A percentile compares a stretch with the other conserved stretches of the same genome.
These are phyloP conservation scores for Muscicapa striata DNA, from an alignment of 2,797 vertebrate species.

Conservation along the genomic window DNA sequence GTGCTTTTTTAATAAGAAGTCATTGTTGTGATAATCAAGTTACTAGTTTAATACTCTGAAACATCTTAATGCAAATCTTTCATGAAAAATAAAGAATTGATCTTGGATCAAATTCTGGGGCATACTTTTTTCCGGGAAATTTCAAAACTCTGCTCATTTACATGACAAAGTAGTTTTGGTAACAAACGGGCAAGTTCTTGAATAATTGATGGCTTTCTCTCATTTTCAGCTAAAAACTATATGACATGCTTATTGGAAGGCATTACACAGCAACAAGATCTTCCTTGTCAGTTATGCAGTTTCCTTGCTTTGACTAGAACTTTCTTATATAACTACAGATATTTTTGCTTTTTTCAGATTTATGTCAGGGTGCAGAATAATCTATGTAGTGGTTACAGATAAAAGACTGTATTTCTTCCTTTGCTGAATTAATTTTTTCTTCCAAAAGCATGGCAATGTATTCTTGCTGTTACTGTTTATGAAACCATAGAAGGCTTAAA, in stretches of 20 bases:
- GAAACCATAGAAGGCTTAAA: slow-evolving; percentile 39
- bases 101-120: not conserved
- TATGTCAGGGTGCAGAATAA: not conserved
- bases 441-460: not conserved
- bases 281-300: not conserved
- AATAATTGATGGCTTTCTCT: slow-evolving; percentile 25
- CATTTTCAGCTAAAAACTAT: not conserved
- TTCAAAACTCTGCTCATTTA: slow-evolving; percentile 21
- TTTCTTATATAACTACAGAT: slow-evolving; percentile 9
- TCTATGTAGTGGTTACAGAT: slow-evolving; percentile 5
- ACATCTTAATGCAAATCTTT: not conserved
- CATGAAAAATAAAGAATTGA: slow-evolving; percentile 1
- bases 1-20: not conserved
- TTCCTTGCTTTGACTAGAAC: not conserved
- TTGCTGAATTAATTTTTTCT: slow-evolving; percentile 27
- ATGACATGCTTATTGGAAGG: not conserved
- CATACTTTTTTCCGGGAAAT: not conserved
- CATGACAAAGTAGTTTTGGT: slow-evolving; percentile 20
- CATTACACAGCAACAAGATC: not conserved
- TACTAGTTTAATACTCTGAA: not conserved
- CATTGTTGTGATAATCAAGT: slow-evolving; percentile 1
- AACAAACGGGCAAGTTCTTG: slow-evolving; percentile 26
- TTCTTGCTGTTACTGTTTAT: slow-evolving; percentile 14
- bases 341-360: slow-evolving; percentile 23
- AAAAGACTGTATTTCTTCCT: slow-evolving; percentile 24